Evolutionary conservation across 30 jellyfish, hydroid and myxozoan species (phyloP), one percentile per base, ranked within the genome.

Genomic region (Hydra vulgaris): DNA sequence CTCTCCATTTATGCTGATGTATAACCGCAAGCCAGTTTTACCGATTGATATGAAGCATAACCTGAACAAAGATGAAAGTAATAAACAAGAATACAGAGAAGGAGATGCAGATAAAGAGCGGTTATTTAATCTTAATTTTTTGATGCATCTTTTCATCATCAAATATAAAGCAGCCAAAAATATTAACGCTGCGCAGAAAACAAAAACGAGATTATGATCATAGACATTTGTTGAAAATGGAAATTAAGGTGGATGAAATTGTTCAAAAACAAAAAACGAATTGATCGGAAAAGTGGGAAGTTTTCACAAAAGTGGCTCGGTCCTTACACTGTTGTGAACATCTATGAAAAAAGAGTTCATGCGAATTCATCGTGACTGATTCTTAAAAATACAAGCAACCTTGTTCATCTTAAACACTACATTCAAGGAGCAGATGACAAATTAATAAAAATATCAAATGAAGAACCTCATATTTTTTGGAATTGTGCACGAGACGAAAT

Each of bases 191-290:
- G n/a, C n/a, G n/a, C n/a, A n/a, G n/a, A n/a, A n/a, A n/a, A n/a
- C n/a, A 71, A 71, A 71, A 71, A 21, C 79, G 79, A 71, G 53
- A 71, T 71, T 71, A 16, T 71, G 79, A 71, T 71, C 24, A 15
- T 21, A 71, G 79, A 71, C 79, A 71, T 71, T 16, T 21, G 21
- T 71, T 40, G 15, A 21, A 71, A 71, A 21, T 21, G 12, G 79
- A 71, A 21, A 71, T 71, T 71, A 15, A 15, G 24, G 79, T 71
- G 19, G 79, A 71, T 71, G 79, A 71, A 16, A 15, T 71, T 71
- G 79, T 71, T 71, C 53, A 71, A 21, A 71, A 71, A 71, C 79
- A 71, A 71, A 18, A 71, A 71, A 71, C 16, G 53, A 21, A 16
- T 71, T 71, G 79, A 71, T 71, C 79, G 79, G 21, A 21, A 71